phyloP scores from a whole-genome alignment of 2,797 vertebrate species.

The Anguilla marmorata region DNA sequence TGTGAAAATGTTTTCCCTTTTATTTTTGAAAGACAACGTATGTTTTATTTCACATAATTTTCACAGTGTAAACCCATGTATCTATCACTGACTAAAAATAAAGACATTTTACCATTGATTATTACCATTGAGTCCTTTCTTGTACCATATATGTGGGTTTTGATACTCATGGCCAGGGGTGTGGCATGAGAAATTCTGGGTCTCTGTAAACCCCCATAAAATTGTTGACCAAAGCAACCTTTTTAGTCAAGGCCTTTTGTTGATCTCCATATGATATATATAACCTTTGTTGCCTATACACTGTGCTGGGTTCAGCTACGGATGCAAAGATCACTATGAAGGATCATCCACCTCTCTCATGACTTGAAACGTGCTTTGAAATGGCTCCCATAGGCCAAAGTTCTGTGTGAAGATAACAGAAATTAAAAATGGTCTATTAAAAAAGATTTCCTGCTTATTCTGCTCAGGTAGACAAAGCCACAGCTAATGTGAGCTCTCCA shows the following conservation, averaged over 20 bases:
- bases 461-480: no score
- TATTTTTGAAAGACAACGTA: slow-evolving; percentile 28
- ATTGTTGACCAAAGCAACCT: background rate
- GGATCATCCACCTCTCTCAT: no score
- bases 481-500: no score
- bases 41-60: slow-evolving; percentile 31
- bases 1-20: slow-evolving; percentile 17
- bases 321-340: no score
- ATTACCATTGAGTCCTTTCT: background rate
- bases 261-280: no score
- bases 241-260: background rate
- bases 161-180: background rate
- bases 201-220: background rate
- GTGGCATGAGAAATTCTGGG: background rate
- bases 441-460: no score
- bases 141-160: background rate
- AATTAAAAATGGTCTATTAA: no score
- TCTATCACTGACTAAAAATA: slow-evolving; percentile 51
- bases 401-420: no score
- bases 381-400: no score
- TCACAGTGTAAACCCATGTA: slow-evolving; percentile 23
- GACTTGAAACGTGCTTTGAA: no score
- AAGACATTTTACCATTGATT: slow-evolving; percentile 31
- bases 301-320: no score
- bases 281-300: no score